Conservation (phyloP, 2,113 vertebrate genomes). For the Xenopus laevis region DNA sequence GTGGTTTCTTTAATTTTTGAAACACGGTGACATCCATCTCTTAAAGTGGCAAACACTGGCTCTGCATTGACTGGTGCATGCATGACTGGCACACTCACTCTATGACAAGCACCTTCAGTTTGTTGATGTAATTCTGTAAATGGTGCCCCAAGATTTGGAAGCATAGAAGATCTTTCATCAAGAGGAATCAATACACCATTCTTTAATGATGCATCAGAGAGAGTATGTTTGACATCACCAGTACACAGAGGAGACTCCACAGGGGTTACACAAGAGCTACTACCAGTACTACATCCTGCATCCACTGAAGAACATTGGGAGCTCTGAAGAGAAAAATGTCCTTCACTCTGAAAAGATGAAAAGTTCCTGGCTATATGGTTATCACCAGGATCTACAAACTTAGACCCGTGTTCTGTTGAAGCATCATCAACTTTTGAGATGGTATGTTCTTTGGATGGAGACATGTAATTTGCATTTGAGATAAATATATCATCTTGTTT, state of each 20-base stretch:
- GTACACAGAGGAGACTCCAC: slow-evolving; percentile 88
- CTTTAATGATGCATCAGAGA: slow-evolving; percentile 77
- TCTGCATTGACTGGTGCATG: slow-evolving; percentile 83
- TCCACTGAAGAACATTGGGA: slow-evolving; percentile 95
- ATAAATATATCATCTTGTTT: slow-evolving; percentile 72
- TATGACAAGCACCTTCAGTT: slow-evolving; percentile 76
- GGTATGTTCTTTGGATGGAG: slow-evolving; percentile 75
- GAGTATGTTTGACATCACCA: slow-evolving; percentile 75
- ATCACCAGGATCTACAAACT: slow-evolving; percentile 76
- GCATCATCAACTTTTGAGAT: slow-evolving; percentile 62
- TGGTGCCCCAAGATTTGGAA: slow-evolving; percentile 66
- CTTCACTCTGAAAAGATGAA: slow-evolving; percentile 91
- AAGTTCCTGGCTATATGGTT: slow-evolving; percentile 90
- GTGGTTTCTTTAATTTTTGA: slow-evolving; percentile 99
- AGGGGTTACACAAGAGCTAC: slow-evolving; percentile 84
- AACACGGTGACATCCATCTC: slow-evolving; percentile 85
- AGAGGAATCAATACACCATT: slow-evolving; percentile 67
- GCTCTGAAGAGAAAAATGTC: slow-evolving; percentile 86
- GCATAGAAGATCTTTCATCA: slow-evolving; percentile 78
- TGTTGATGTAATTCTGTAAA: slow-evolving; percentile 80
- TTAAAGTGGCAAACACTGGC: slow-evolving; percentile 73
- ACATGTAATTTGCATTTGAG: slow-evolving; percentile 64
- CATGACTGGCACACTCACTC: slow-evolving; percentile 81
- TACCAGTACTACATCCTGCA: slow-evolving; percentile 88
- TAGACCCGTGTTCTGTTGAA: slow-evolving; percentile 71